Evolutionary conservation across 2,797 vertebrate genomes (phyloP).

Genomic region (Glyptemys insculpta): DNA sequence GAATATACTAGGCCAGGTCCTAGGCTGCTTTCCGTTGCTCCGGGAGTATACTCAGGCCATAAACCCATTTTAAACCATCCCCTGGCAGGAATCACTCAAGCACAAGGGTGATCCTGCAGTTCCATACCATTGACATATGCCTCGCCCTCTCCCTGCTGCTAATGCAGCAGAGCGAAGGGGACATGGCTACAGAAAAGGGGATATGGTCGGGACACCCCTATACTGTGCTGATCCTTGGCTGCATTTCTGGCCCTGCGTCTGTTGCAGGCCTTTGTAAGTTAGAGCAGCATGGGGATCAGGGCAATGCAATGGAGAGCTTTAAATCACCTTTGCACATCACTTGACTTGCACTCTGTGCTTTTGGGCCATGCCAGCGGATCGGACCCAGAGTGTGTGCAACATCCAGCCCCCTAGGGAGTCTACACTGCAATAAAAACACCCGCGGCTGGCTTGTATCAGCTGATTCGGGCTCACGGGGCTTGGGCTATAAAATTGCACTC

Average conservation of each 20-base stretch:
- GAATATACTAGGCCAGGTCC: background rate
- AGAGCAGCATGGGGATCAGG: background rate
- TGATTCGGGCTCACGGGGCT: background rate
- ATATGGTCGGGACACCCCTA: background rate
- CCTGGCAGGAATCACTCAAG: background rate
- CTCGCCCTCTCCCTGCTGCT: background rate
- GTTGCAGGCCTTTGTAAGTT: background rate
- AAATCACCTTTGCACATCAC: background rate
- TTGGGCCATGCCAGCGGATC: background rate
- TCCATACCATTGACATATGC: background rate
- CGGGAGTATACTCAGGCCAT: background rate
- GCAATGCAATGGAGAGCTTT: background rate
- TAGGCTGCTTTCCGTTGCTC: background rate
- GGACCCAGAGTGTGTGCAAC: background rate
- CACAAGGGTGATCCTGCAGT: background rate
- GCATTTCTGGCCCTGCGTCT: background rate
- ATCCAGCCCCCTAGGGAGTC: background rate
- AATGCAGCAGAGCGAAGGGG: background rate
- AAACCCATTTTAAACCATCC: background rate
- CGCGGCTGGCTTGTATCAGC: background rate
- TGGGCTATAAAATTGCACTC: background rate
- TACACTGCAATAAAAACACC: background rate
- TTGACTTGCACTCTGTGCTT: background rate
- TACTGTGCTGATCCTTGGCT: background rate
- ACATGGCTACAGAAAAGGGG: background rate